These are phyloP conservation scores for Hemaris fuciformis DNA, from an alignment of 2,888 invertebrate species.

Conservation along the genomic window DNA sequence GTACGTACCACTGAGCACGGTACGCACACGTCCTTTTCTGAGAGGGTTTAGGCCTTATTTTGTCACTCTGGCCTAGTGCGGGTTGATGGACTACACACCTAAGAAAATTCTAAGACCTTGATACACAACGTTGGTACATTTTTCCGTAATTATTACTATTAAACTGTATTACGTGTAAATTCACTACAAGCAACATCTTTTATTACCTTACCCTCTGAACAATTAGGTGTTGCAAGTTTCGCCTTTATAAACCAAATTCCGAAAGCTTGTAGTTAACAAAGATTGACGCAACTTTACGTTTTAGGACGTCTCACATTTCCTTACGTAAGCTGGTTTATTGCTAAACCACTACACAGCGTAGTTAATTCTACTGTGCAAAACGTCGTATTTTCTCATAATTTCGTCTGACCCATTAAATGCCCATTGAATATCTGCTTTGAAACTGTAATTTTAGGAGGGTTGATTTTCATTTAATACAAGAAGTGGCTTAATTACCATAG, in stretches of 20 bases:
- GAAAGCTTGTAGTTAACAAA: background rate
- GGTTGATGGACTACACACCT: too few relatives aligned
- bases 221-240: too few relatives aligned
- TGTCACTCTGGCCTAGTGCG: too few relatives aligned
- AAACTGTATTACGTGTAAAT: too few relatives aligned
- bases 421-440: slow-evolving; percentile 12
- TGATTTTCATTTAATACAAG: slow-evolving; percentile 23
- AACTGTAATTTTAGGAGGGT: slow-evolving; percentile 21
- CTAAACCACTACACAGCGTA: background rate
- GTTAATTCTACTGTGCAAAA: background rate
- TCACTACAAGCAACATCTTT: too few relatives aligned
- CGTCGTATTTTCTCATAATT: background rate
- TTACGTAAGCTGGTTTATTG: background rate
- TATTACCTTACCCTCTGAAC: too few relatives aligned
- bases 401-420: background rate
- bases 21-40: too few relatives aligned
- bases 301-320: background rate
- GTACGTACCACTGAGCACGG: too few relatives aligned
- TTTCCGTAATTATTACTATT: too few relatives aligned
- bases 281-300: background rate
- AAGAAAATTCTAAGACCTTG: too few relatives aligned
- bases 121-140: too few relatives aligned
- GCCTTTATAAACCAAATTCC: background rate
- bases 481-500: slow-evolving; percentile 33
- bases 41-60: too few relatives aligned